Conservation (phyloP, 2,113 vertebrate genomes). For the Urocitellus parryii region DNA sequence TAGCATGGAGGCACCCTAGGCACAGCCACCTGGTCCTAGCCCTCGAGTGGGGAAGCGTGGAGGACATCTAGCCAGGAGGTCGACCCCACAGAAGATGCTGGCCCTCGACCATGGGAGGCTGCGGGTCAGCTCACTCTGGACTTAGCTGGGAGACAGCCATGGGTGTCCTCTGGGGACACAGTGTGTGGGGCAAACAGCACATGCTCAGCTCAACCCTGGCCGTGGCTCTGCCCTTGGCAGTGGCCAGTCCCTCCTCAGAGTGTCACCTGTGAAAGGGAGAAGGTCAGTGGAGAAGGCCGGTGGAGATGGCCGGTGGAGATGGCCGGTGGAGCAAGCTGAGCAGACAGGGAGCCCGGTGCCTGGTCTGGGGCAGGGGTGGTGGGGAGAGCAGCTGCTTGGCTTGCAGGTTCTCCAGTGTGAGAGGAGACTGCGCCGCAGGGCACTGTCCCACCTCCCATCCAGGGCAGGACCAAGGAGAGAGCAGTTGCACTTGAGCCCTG, state of each 20-base stretch:
- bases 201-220: background rate
- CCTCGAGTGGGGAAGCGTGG: accelerated
- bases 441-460: too few relatives aligned
- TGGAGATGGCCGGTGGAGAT: background rate
- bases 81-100: accelerated
- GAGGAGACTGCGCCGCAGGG: too few relatives aligned
- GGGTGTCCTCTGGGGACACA: accelerated
- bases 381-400: accelerated
- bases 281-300: accelerated
- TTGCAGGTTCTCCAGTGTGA: too few relatives aligned
- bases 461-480: background rate
- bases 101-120: background rate
- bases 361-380: background rate
- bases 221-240: too few relatives aligned
- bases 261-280: too few relatives aligned
- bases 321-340: accelerated
- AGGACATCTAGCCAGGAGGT: background rate
- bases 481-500: background rate
- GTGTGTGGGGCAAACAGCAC: accelerated
- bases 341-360: accelerated
- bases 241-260: accelerated
- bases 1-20: background rate
- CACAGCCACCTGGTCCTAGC: background rate
- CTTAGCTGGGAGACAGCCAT: accelerated
- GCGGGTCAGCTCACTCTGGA: accelerated